Evolutionary conservation across 2,113 vertebrate species (phyloP).

Genomic region (Gopherus flavomarginatus): DNA sequence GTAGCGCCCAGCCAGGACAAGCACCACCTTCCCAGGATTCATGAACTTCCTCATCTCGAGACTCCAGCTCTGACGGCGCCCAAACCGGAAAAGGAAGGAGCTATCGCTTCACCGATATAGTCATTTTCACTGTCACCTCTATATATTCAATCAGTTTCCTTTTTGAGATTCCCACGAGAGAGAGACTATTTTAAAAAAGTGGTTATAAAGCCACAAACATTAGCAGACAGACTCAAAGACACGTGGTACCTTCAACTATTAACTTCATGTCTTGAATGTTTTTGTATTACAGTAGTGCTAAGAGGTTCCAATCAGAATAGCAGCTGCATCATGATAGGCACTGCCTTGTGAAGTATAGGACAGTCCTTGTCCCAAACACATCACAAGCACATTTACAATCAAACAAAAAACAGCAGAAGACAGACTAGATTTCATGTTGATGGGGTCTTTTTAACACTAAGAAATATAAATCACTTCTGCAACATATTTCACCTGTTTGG

Average conservation of each 20-base stretch:
- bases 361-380: background rate
- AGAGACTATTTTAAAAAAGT: background rate
- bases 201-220: background rate
- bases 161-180: background rate
- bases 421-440: background rate
- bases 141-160: background rate
- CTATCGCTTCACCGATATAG: too few species aligned
- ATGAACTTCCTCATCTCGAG: too few species aligned
- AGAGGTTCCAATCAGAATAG: background rate
- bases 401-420: background rate
- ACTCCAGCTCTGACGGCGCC: too few species aligned
- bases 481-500: background rate
- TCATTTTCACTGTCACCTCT: background rate
- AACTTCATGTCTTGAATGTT: background rate
- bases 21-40: too few species aligned
- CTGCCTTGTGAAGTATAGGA: background rate
- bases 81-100: too few species aligned
- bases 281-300: background rate
- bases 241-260: background rate
- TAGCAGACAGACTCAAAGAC: background rate
- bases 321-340: background rate
- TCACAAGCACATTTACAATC: background rate
- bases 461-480: background rate
- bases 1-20: too few species aligned
- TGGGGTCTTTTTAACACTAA: background rate